Base-by-base conservation (phyloP, 2,113 vertebrate genomes). In the Mesoclemmys tuberculata region DNA sequence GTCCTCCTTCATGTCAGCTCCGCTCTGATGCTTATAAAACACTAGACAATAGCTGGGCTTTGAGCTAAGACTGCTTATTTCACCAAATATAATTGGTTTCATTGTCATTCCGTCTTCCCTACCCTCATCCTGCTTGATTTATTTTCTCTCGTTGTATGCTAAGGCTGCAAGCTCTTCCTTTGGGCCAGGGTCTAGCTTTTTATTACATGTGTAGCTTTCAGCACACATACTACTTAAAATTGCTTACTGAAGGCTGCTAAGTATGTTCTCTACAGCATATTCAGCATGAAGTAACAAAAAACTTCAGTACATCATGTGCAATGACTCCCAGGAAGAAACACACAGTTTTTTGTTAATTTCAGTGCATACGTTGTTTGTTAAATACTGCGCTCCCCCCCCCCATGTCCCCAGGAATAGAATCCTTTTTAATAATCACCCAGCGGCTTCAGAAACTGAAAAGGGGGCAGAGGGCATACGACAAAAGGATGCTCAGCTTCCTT, bases 291-390 rank as follows among this genome's bases (percentile, higher is more conserved):
- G 52, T 26, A 44, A 74, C 0, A 6, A n/a, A 79, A 54, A 56
- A 68, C 68, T 48, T 77, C 8, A 10, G 16, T 0, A 0, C 29
- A 71, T 61, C 74, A 88, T 92, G 95, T 93, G 83, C 80, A 0
- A 81, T 89, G 90, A 21, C 87, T 95, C 80, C 84, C 83, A 82
- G 85, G 81, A 87, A 41, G 78, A 83, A 74, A 35, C 18, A 92
- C 78, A 83, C 48, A 38, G 19, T 91, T 91, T 92, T 71, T 56
- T 92, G 77, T 75, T 93, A n/a, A 41, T 0, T 2, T 91, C 79
- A 92, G 89, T 92, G 87, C 52, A 91, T 87, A 44, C 64, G 12
- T 80, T 88, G 81, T 94, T 75, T 0, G 1, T 52, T 44, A 78
- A 80, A 52, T 27, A 31, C 71, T 48, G 14, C 51, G 14, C 49